A percentile compares a stretch with the other conserved stretches of the same genome.
Evolutionary conservation across 2,797 vertebrate species (phyloP).

Genomic region (Pangasius sanitwongsei): DNA sequence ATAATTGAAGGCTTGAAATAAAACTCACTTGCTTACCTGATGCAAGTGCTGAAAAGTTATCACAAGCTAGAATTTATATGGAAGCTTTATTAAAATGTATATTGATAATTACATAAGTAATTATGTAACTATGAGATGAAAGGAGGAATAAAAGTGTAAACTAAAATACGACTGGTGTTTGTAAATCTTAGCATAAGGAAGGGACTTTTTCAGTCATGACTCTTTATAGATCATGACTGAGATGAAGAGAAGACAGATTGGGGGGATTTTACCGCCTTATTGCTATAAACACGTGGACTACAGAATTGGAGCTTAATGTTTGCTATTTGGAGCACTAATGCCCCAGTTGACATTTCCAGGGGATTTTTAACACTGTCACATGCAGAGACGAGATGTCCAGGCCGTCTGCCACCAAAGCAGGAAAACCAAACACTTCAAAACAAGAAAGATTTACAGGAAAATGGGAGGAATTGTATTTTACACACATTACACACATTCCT

Average conservation of each 20-base stretch:
- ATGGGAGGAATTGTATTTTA: constrained; percentile 19
- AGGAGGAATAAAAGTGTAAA: not conserved
- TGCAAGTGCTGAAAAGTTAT: not conserved
- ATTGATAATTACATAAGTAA: not conserved
- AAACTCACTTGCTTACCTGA: not conserved
- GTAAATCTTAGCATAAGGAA: constrained; percentile 10
- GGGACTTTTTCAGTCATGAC: not conserved
- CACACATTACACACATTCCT: constrained; percentile 35
- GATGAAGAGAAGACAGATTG: constrained; percentile 15
- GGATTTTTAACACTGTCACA: not conserved
- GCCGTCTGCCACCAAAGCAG: constrained; percentile 39
- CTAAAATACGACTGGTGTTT: not conserved
- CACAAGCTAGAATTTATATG: not conserved
- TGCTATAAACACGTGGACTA: not conserved
- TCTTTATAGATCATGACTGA: constrained; percentile 7
- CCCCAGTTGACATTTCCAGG: not conserved
- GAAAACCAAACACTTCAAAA: constrained; percentile 51
- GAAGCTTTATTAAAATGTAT: not conserved
- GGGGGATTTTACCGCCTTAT: not conserved
- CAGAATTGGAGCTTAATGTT: not conserved
- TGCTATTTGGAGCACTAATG: constrained; percentile 7
- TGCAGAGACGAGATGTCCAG: constrained; percentile 40
- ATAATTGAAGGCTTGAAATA: not conserved
- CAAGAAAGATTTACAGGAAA: constrained; percentile 39
- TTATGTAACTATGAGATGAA: not conserved